phyloP scores from a whole-genome alignment of 2,888 invertebrate species.

The Agrochola macilenta region DNA sequence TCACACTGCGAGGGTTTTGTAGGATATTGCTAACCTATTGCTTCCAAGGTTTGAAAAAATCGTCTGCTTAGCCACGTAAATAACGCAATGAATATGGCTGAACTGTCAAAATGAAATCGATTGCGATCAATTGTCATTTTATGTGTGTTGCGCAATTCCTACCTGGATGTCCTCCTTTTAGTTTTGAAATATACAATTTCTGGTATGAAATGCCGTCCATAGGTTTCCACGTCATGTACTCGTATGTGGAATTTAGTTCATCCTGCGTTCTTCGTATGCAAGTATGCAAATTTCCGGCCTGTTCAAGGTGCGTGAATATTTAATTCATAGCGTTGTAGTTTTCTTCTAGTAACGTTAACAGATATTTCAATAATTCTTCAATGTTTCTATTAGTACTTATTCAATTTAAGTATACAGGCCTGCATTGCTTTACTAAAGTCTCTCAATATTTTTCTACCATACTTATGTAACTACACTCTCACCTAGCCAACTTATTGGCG shows the following conservation, averaged over 20 bases:
- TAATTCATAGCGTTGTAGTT: neutral
- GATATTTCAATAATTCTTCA: neutral
- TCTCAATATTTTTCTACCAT: slow-evolving; percentile 27
- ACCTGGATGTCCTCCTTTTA: neutral
- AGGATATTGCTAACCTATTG: too few relatives aligned
- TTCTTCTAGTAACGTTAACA: neutral
- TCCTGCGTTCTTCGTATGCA: neutral
- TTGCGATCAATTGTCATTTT: too few relatives aligned
- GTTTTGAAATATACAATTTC: neutral
- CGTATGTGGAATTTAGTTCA: neutral
- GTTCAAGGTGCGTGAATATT: neutral
- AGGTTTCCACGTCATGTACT: neutral
- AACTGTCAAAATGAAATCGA: too few relatives aligned
- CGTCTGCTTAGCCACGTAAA: too few relatives aligned
- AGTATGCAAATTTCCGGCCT: neutral
- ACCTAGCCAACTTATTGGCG: slow-evolving; percentile 48
- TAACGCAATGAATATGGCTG: too few relatives aligned
- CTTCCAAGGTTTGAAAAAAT: too few relatives aligned
- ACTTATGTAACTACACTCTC: slow-evolving; percentile 26
- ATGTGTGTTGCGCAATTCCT: too few relatives aligned
- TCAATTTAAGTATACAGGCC: neutral
- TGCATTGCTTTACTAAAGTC: slow-evolving; percentile 2
- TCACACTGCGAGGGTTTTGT: too few relatives aligned
- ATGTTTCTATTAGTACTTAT: neutral
- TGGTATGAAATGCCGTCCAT: neutral